Percentiles rank a stretch among this genome's conserved stretches.
Conservation (phyloP, 2,888 invertebrate species). For the Orchestes rusci region DNA sequence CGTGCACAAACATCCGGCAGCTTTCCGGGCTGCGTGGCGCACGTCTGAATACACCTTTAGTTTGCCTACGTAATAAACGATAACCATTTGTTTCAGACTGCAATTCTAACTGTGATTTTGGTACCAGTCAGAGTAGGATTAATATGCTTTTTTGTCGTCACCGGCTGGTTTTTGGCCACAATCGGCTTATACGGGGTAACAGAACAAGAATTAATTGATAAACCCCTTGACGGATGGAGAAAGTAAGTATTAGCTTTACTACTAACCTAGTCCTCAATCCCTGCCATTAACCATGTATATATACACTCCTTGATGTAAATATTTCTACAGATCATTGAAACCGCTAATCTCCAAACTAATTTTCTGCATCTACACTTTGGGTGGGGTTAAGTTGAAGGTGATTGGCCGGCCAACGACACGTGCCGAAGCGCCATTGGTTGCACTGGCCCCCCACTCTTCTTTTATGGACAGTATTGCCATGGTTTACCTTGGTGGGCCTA, state of each 20-base stretch:
- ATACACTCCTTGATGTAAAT: too few relatives aligned
- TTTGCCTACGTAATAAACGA: too few relatives aligned
- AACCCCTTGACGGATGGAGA: conserved; percentile 85
- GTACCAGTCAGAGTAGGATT: conserved; percentile 75
- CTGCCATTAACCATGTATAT: too few relatives aligned
- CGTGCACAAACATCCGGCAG: too few relatives aligned
- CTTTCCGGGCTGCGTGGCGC: too few relatives aligned
- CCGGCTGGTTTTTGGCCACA: conserved; percentile 80
- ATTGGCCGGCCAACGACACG: conserved; percentile 58
- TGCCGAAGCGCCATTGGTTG: conserved; percentile 73
- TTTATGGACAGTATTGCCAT: conserved; percentile 85
- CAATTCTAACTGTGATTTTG: conserved; percentile 74
- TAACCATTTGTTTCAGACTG: conserved; percentile 77
- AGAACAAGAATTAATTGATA: conserved; percentile 67
- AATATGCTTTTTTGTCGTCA: conserved; percentile 61
- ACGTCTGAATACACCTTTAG: too few relatives aligned
- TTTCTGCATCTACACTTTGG: conserved; percentile 67
- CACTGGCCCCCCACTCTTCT: conserved; percentile 85
- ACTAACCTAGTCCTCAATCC: too few relatives aligned
- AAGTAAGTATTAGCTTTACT: too few relatives aligned
- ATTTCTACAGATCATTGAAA: too few relatives aligned
- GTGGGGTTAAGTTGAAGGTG: conserved; percentile 76
- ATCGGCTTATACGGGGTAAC: conserved; percentile 75
- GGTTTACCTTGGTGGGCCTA: conserved; percentile 74
- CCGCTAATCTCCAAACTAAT: conserved; percentile 52